phyloP scores from a whole-genome alignment of 2,888 invertebrate species.

The Vanessa cardui region DNA sequence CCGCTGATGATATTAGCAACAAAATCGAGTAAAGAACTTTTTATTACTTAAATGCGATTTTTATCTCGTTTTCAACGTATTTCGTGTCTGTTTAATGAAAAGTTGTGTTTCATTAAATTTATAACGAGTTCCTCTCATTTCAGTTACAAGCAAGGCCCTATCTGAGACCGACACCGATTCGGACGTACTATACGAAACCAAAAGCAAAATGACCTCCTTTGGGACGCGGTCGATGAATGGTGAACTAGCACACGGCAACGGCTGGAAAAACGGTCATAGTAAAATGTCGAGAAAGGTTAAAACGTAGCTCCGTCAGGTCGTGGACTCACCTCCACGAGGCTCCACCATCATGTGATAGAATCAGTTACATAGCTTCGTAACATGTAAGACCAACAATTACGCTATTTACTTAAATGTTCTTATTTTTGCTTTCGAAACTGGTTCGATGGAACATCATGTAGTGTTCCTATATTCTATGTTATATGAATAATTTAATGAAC shows the following conservation, averaged over 20 bases:
- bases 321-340: constrained; percentile 33
- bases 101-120: no score
- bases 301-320: constrained; percentile 61
- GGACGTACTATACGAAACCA: constrained; percentile 91
- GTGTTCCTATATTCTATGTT: not conserved
- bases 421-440: not conserved
- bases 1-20: no score
- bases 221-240: constrained; percentile 67
- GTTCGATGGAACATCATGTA: not conserved
- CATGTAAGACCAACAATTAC: not conserved
- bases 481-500: not conserved
- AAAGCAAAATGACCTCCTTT: constrained; percentile 81
- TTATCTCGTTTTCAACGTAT: no score
- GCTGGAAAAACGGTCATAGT: constrained; percentile 83
- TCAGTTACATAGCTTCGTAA: constrained; percentile 6
- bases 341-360: constrained; percentile 25
- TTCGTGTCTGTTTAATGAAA: no score
- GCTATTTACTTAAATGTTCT: not conserved
- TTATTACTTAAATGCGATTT: no score
- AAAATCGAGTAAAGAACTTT: no score
- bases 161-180: constrained; percentile 93
- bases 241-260: constrained; percentile 72
- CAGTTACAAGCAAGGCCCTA: constrained; percentile 84
- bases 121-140: constrained; percentile 40
- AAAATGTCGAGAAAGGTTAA: constrained; percentile 67